Evolutionary conservation across 2,797 vertebrate genomes (phyloP).

Genomic region (Peromyscus aztecus): DNA sequence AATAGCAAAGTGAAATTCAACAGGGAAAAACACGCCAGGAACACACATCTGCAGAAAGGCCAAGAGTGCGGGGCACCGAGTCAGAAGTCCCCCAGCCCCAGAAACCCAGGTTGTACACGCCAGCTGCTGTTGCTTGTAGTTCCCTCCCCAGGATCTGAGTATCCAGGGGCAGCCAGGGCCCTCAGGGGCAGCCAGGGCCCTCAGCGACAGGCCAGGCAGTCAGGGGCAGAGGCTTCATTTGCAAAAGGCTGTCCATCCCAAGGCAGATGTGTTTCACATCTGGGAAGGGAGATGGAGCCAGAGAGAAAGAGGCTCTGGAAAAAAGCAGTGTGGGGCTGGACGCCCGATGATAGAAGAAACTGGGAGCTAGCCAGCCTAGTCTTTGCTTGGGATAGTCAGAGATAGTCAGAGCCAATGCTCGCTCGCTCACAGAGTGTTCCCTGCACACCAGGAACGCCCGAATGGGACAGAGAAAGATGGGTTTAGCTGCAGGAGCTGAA

Average conservation of each 20-base stretch:
- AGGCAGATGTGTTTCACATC: conserved; percentile 78
- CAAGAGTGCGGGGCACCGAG: not conserved
- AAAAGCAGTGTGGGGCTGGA: conserved; percentile 10
- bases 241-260: conserved; percentile 61
- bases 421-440: not conserved
- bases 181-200: conserved; percentile 11
- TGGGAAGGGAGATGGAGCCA: conserved; percentile 52
- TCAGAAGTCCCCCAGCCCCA: not conserved
- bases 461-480: not conserved
- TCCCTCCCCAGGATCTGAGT: not conserved
- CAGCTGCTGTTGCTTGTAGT: not conserved
- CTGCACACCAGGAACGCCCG: not conserved
- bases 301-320: conserved; percentile 49
- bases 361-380: conserved; percentile 9
- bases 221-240: conserved; percentile 34
- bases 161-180: conserved; percentile 27
- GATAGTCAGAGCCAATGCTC: not conserved
- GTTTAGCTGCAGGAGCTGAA: not conserved
- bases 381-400: not conserved
- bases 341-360: conserved; percentile 37
- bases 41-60: conserved; percentile 73
- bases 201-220: not conserved
- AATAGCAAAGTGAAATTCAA: conserved; percentile 75
- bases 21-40: conserved; percentile 68
- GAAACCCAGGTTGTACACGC: not conserved